Evolutionary conservation across 30 jellyfish, hydroid and myxozoan genomes (phyloP).

Genomic region (Catostylus mosaicus): DNA sequence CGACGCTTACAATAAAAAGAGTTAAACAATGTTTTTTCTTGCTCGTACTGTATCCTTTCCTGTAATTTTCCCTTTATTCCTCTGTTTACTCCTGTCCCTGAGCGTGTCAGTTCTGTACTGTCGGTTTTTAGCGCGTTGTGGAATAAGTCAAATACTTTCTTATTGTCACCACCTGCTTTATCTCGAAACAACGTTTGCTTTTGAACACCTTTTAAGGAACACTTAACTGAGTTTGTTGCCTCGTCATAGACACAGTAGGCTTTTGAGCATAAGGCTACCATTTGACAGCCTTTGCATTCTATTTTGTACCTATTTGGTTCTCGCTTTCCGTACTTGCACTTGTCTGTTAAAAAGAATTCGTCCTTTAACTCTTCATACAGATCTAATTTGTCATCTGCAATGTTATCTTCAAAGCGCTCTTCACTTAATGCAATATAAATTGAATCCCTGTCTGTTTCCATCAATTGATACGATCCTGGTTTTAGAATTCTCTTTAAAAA

Average conservation of each 20-base stretch:
- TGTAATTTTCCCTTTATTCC: neutral
- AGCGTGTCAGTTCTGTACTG: neutral
- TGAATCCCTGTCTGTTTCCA: neutral
- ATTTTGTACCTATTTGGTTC: conserved; percentile 16
- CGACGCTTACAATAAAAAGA: neutral
- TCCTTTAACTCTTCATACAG: neutral
- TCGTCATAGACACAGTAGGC: neutral
- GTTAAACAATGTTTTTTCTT: neutral
- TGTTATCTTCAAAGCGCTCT: conserved; percentile 1
- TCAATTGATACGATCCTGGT: neutral
- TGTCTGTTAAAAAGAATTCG: neutral
- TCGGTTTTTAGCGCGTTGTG: neutral
- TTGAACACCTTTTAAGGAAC: conserved; percentile 1
- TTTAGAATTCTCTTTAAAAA: neutral
- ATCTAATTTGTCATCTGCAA: neutral
- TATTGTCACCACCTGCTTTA: neutral
- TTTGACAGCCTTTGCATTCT: neutral
- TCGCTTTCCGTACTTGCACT: neutral
- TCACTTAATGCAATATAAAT: neutral
- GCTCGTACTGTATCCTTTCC: neutral
- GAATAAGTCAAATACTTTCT: neutral
- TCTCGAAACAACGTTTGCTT: neutral
- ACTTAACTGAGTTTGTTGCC: neutral
- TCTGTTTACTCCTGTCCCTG: neutral
- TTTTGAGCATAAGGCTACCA: neutral